Evolutionary conservation across 2,888 invertebrate genomes (phyloP), one percentile per base, ranked within the genome.

Genomic region (Epistrophe grossulariae): DNA sequence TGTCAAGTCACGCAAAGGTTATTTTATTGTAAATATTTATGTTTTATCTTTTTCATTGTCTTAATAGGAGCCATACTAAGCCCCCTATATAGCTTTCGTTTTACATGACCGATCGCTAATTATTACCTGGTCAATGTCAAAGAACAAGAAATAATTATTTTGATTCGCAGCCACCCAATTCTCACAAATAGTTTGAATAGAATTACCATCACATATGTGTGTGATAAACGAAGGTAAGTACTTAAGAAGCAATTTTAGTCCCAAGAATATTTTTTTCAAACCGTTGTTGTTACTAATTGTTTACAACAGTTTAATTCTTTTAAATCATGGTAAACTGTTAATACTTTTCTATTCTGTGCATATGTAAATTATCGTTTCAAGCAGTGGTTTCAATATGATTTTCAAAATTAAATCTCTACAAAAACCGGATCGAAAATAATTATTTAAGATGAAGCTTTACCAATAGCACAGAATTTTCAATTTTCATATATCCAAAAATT

Each of bases 51-150:
- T n/a, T 66, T 73, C 35, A 40, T 59, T 66, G 71, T 35, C 28
- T 55, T 11, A 5, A 11, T 8, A 15, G 7, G 24, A 24, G 24
- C 7, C 28, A n/a, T n/a, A n/a, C 28, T 28, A 38, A 48, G 55
- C 71, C 62, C 24, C 31, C 55, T 48, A n/a, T n/a, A n/a, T n/a
- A 15, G 17, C 55, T 68, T 68, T 72, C 74, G 82, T 91, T 90
- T 91, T 91, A 91, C 92, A 92, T 92, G 91, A 91, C 89, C 90
- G 92, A 90, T 89, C 89, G 87, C 91, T 91, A 91, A 91, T 91
- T 92, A 90, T 89, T 90, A 89, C 89, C 79, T 88, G 77, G 85
- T 76, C 89, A 89, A 88, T 89, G 89, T 88, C 88, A 89, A 84
- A 77, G 88, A 79, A 79, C 76, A 88, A 88, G 80, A 87, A 80